A percentile compares a stretch with the other conserved stretches of the same genome.
Conservation (phyloP, 2,888 invertebrate genomes). For the Uloborus plumipes region DNA sequence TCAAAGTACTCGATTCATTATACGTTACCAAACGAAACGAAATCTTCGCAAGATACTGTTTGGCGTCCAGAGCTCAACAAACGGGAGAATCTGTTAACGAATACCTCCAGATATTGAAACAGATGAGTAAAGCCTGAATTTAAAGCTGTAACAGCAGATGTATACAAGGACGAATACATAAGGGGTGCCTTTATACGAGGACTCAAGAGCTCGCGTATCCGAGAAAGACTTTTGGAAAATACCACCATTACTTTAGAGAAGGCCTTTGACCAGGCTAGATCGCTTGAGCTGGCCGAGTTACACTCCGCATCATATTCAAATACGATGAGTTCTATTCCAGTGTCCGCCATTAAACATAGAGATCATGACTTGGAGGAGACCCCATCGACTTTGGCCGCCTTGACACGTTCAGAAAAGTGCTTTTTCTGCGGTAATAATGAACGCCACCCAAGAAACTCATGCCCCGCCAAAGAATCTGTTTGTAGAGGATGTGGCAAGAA, state of each 20-base stretch:
- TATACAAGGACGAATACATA: not conserved
- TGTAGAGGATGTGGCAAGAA: not conserved
- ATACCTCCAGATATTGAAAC: constrained; percentile 1
- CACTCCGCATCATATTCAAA: not conserved
- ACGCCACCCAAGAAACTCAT: not conserved
- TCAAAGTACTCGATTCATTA: not conserved
- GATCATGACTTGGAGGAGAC: not conserved
- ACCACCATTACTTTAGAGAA: not conserved
- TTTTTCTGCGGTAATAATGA: not conserved
- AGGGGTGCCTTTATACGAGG: constrained; percentile 4
- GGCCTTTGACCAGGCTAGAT: not conserved
- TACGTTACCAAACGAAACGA: not conserved
- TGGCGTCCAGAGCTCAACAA: not conserved
- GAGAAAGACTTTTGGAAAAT: not conserved
- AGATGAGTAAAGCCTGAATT: constrained; percentile 7
- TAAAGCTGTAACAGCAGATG: not conserved
- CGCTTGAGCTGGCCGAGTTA: not conserved
- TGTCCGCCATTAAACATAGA: not conserved
- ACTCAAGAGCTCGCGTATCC: not conserved
- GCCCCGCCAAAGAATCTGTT: not conserved
- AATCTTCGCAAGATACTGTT: not conserved
- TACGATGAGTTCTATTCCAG: not conserved
- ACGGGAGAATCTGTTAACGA: not conserved
- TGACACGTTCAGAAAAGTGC: not conserved
- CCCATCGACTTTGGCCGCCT: not conserved